phyloP scores from a whole-genome alignment of 2,113 vertebrate genomes.

The Megaleporinus macrocephalus region DNA sequence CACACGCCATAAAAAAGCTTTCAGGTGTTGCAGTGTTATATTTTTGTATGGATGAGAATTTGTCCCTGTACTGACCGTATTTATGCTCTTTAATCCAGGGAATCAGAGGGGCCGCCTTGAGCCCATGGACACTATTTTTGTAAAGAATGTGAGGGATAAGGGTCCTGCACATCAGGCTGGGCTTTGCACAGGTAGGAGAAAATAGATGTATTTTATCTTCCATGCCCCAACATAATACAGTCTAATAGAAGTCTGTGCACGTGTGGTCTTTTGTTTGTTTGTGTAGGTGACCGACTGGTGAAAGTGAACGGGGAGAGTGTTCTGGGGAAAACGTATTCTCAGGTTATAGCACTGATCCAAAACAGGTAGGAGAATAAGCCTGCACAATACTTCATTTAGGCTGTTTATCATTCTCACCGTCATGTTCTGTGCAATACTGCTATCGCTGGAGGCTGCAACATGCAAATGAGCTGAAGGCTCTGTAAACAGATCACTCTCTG shows the following conservation, averaged over 20 bases:
- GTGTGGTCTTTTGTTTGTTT: conserved; percentile 39
- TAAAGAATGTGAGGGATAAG: conserved; percentile 91
- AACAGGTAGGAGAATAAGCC: conserved; percentile 82
- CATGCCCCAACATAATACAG: not conserved
- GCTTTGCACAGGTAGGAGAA: conserved; percentile 84
- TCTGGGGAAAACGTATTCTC: conserved; percentile 95
- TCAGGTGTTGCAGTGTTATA: not conserved
- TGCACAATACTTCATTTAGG: not conserved
- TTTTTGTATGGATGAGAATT: not conserved
- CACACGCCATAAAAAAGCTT: too few species aligned
- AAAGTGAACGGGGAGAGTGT: conserved; percentile 93
- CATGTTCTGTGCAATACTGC: not conserved
- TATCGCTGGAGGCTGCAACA: not conserved
- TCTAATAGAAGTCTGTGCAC: not conserved
- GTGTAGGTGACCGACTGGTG: conserved; percentile 90
- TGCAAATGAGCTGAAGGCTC: not conserved
- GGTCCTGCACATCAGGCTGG: conserved; percentile 91
- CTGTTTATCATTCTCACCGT: not conserved
- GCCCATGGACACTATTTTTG: conserved; percentile 98
- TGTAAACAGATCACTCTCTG: not conserved
- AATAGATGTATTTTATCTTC: not conserved
- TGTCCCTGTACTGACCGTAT: conserved; percentile 16
- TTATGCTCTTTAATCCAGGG: conserved; percentile 63
- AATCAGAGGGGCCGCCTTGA: conserved; percentile 77
- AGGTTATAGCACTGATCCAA: conserved; percentile 95